phyloP scores from a whole-genome alignment of 2,113 vertebrate species.

The Oreamnos americanus region DNA sequence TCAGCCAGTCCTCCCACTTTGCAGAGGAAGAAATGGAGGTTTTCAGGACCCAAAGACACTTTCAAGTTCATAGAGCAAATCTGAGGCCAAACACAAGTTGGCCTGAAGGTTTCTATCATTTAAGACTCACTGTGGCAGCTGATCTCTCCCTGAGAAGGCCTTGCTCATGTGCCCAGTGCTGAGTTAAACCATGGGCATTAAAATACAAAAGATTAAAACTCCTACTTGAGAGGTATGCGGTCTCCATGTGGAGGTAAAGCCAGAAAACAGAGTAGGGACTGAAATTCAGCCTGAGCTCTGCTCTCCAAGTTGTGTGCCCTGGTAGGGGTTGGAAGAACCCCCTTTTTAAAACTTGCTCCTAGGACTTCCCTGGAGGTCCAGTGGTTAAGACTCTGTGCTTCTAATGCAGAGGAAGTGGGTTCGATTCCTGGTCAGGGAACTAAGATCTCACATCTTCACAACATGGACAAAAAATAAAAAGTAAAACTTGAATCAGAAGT shows the following conservation, averaged over 20 bases:
- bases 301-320: no score
- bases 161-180: accelerated
- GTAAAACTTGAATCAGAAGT: not conserved
- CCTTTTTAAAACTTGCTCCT: not conserved
- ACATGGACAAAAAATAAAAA: not conserved
- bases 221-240: not conserved
- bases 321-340: not conserved
- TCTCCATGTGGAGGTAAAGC: not conserved
- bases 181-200: not conserved
- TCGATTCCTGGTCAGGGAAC: not conserved
- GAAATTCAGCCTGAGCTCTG: not conserved
- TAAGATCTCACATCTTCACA: not conserved
- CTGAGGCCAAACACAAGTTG: not conserved
- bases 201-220: not conserved
- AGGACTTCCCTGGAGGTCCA: not conserved
- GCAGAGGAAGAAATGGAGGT: not conserved
- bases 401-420: not conserved
- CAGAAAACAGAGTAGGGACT: not conserved
- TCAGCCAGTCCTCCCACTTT: not conserved
- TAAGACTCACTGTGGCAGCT: not conserved
- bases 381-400: not conserved
- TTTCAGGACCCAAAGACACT: not conserved
- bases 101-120: no score
- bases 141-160: not conserved
- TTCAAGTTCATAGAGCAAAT: not conserved